These are phyloP conservation scores for Diplolepis rosae DNA, from an alignment of 2,888 invertebrate species.

Conservation along the genomic window DNA sequence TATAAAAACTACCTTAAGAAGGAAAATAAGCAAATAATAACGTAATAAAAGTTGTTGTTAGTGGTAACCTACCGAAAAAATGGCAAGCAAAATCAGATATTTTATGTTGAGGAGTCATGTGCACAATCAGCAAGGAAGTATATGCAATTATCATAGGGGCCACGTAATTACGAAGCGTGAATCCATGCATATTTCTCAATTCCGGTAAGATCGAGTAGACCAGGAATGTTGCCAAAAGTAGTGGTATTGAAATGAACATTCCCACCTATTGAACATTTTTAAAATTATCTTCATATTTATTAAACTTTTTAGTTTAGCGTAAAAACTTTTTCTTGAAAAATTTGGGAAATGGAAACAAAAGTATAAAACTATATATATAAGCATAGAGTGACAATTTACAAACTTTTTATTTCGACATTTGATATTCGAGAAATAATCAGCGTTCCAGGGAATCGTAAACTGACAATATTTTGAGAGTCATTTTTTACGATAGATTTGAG, in stretches of 20 bases:
- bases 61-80: not conserved
- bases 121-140: slow-evolving; percentile 55
- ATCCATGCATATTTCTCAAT: slow-evolving; percentile 65
- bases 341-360: not conserved
- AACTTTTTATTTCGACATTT: too few relatives aligned
- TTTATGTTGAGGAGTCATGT: slow-evolving; percentile 35
- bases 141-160: slow-evolving; percentile 59
- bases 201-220: slow-evolving; percentile 64
- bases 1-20: too few relatives aligned
- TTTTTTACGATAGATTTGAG: too few relatives aligned
- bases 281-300: not conserved
- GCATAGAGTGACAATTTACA: too few relatives aligned
- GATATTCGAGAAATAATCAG: too few relatives aligned
- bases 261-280: slow-evolving; percentile 35
- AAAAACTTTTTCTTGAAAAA: not conserved
- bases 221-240: slow-evolving; percentile 60
- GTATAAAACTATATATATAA: not conserved
- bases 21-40: too few relatives aligned
- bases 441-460: too few relatives aligned
- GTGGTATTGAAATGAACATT: slow-evolving; percentile 58
- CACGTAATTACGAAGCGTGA: slow-evolving; percentile 62
- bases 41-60: too few relatives aligned
- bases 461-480: too few relatives aligned
- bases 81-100: not conserved
- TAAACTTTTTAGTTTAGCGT: not conserved